Conservation (phyloP, 2,113 vertebrate genomes). For the Scophthalmus maximus region DNA sequence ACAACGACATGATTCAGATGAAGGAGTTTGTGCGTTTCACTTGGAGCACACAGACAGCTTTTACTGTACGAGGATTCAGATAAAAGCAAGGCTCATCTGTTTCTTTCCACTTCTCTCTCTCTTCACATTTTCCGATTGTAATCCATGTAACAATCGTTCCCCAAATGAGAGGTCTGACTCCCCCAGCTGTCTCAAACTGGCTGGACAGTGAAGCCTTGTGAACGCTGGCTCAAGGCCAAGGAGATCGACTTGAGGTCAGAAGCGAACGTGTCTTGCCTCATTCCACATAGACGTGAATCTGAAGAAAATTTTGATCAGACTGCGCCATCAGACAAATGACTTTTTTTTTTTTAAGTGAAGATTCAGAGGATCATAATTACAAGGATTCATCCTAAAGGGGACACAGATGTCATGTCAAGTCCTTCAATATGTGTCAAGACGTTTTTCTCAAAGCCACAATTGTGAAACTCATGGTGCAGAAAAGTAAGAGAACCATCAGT, state of each 20-base stretch:
- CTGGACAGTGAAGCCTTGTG: too few relatives aligned
- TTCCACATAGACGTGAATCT: background rate
- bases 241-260: background rate
- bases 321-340: too few relatives aligned
- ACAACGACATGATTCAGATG: conserved; percentile 30
- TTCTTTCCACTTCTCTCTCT: conserved; percentile 23
- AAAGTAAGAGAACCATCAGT: too few relatives aligned
- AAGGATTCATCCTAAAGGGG: too few relatives aligned
- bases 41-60: conserved; percentile 16
- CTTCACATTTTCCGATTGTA: conserved; percentile 19
- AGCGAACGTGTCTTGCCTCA: too few relatives aligned
- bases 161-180: background rate
- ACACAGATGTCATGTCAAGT: too few relatives aligned
- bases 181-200: background rate
- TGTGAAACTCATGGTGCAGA: too few relatives aligned
- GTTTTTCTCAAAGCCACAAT: too few relatives aligned
- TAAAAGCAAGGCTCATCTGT: background rate
- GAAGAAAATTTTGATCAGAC: background rate
- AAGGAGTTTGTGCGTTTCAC: conserved; percentile 36
- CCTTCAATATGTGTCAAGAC: too few relatives aligned
- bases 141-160: background rate
- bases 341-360: too few relatives aligned
- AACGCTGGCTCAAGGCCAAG: background rate
- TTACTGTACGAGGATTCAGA: background rate
- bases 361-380: too few relatives aligned